These are phyloP conservation scores for Bradypodion ventrale DNA, from an alignment of 2,797 vertebrate species.

Conservation along the genomic window DNA sequence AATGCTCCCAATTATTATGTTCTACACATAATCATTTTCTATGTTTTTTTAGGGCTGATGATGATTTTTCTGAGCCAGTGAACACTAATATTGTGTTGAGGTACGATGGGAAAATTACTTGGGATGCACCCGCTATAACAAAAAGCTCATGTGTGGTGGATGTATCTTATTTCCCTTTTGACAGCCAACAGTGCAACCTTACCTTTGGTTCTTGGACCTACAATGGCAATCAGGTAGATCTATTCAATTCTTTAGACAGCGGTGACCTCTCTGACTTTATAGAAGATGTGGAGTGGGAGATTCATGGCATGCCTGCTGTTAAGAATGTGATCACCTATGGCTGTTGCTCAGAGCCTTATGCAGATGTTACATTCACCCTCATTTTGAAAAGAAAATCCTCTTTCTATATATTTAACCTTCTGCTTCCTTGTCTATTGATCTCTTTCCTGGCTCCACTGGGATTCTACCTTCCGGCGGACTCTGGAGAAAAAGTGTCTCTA, in stretches of 20 bases:
- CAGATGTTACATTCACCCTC: slow-evolving; percentile 93
- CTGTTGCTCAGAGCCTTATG: slow-evolving; percentile 97
- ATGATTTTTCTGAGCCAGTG: slow-evolving; percentile 85
- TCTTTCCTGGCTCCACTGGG: slow-evolving; percentile 95
- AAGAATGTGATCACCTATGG: slow-evolving; percentile 93
- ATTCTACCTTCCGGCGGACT: slow-evolving; percentile 96
- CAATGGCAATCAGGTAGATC: slow-evolving; percentile 97
- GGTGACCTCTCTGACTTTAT: slow-evolving; percentile 95
- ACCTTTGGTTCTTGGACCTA: slow-evolving; percentile 99
- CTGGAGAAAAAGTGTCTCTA: slow-evolving; percentile 95
- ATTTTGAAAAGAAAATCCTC: slow-evolving; percentile 93
- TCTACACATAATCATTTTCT: not conserved
- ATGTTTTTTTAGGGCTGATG: slow-evolving; percentile 84
- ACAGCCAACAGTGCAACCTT: slow-evolving; percentile 93
- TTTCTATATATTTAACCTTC: slow-evolving; percentile 96
- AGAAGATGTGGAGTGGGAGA: slow-evolving; percentile 98
- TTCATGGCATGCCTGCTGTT: slow-evolving; percentile 94
- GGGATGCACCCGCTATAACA: slow-evolving; percentile 96
- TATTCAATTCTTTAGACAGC: slow-evolving; percentile 86
- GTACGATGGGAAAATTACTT: slow-evolving; percentile 93
- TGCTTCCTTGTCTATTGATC: slow-evolving; percentile 95
- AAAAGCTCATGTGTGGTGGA: slow-evolving; percentile 97
- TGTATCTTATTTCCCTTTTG: slow-evolving; percentile 96
- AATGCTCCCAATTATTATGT: too few relatives aligned
- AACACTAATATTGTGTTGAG: slow-evolving; percentile 94